A percentile compares a stretch with the other conserved stretches of the same genome.
Evolutionary conservation across 2,797 vertebrate species (phyloP).

Genomic region (Chaetophractus vellerosus): DNA sequence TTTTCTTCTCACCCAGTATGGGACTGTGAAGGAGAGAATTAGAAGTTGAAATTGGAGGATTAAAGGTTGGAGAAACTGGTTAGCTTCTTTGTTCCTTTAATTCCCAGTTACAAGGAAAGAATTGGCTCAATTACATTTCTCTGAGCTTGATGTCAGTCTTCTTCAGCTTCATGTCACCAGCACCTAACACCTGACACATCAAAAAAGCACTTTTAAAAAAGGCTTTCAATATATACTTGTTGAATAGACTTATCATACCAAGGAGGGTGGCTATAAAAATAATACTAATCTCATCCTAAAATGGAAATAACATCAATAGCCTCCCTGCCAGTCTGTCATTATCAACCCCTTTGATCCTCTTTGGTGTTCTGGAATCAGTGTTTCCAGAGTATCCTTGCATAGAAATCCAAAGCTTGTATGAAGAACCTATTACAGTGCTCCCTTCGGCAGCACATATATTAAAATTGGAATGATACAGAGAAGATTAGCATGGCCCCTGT

Average conservation of each 20-base stretch:
- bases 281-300: neutral
- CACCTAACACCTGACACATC: neutral
- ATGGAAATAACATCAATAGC: neutral
- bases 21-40: conserved; percentile 35
- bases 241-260: neutral
- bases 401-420: neutral
- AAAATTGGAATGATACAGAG: too few species aligned
- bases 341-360: neutral
- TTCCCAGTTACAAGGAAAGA: neutral
- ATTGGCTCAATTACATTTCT: conserved; percentile 3
- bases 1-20: neutral
- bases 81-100: conserved; percentile 48
- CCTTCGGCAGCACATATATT: too few species aligned
- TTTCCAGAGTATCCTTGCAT: conserved; percentile 24
- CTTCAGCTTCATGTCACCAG: neutral
- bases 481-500: too few species aligned
- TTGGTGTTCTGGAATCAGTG: neutral
- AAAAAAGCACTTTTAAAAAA: neutral
- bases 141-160: neutral
- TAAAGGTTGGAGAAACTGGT: conserved; percentile 24
- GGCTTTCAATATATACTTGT: neutral
- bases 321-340: neutral
- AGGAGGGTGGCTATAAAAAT: neutral
- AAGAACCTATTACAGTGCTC: neutral
- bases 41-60: conserved; percentile 9